Conservation (phyloP, 2,113 vertebrate genomes). For the Bothrops jararaca region DNA sequence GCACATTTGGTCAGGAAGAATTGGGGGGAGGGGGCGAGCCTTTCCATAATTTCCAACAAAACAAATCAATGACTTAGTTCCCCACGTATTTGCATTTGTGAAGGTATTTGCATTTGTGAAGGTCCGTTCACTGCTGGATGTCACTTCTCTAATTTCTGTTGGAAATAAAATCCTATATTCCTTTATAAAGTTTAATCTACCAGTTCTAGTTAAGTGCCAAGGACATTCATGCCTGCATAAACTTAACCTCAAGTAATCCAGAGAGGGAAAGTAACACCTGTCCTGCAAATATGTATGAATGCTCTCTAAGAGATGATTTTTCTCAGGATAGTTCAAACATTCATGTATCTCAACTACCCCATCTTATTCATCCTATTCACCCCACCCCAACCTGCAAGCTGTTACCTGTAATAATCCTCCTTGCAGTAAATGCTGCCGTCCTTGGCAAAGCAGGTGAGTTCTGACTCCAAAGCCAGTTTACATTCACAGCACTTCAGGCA, state of each 20-base stretch:
- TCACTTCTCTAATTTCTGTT: not conserved
- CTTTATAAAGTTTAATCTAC: not conserved
- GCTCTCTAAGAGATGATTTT: not conserved
- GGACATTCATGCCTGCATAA: not conserved
- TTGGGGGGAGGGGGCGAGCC: not conserved
- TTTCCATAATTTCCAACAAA: not conserved
- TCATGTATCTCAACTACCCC: not conserved
- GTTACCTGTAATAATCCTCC: constrained; percentile 99
- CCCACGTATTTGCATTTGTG: too few species aligned
- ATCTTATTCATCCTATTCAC: not conserved
- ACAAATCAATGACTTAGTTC: not conserved
- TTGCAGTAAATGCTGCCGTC: constrained; percentile 99
- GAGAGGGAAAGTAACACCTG: not conserved
- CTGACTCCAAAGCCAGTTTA: constrained; percentile 96
- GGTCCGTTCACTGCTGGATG: not conserved
- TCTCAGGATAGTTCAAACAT: not conserved
- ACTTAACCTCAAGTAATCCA: not conserved
- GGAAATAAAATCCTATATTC: not conserved
- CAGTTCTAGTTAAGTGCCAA: not conserved
- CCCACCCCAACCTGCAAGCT: not conserved
- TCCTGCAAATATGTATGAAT: not conserved
- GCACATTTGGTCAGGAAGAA: too few species aligned
- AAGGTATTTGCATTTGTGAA: too few species aligned
- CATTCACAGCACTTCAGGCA: constrained; percentile 99
- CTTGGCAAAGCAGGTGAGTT: constrained; percentile 99